phyloP scores from a whole-genome alignment of 2,888 invertebrate genomes.

The Heliconius aoede region DNA sequence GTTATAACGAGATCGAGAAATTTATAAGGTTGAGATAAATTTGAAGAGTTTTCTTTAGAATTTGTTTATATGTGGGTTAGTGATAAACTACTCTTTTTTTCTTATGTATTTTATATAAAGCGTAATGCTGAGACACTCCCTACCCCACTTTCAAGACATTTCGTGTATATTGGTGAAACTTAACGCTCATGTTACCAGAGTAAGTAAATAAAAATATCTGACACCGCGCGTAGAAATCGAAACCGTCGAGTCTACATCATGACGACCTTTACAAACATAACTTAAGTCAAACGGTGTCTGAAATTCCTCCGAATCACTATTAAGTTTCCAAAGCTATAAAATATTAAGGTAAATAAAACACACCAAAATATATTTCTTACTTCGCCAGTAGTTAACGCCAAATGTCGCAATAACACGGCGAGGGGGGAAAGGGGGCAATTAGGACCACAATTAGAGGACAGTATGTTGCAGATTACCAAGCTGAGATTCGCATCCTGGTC shows the following conservation, averaged over 20 bases:
- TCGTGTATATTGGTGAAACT: too few relatives aligned
- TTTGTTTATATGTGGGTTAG: too few relatives aligned
- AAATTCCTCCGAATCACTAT: background rate
- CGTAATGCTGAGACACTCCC: too few relatives aligned
- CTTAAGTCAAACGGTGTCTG: background rate
- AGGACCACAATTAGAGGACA: conserved; percentile 83
- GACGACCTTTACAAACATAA: too few relatives aligned
- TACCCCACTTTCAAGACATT: too few relatives aligned
- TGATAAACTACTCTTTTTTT: too few relatives aligned
- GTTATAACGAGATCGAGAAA: background rate
- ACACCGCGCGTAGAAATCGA: too few relatives aligned
- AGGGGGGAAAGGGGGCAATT: conserved; percentile 71
- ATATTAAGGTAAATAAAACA: conserved; percentile 29
- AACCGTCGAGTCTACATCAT: too few relatives aligned
- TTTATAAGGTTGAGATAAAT: background rate
- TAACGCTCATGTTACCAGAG: too few relatives aligned
- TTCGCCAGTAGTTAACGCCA: conserved; percentile 47
- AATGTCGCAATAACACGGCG: conserved; percentile 51
- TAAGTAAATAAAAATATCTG: too few relatives aligned
- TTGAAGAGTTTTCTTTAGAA: background rate
- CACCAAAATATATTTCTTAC: conserved; percentile 44
- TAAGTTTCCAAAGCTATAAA: background rate
- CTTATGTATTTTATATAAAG: too few relatives aligned
- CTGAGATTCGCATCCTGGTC: conserved; percentile 72
- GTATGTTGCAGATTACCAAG: conserved; percentile 81